A percentile compares a stretch with the other conserved stretches of the same genome.
phyloP scores from a whole-genome alignment of 2,888 invertebrate genomes.

The Heliconius aoede region DNA sequence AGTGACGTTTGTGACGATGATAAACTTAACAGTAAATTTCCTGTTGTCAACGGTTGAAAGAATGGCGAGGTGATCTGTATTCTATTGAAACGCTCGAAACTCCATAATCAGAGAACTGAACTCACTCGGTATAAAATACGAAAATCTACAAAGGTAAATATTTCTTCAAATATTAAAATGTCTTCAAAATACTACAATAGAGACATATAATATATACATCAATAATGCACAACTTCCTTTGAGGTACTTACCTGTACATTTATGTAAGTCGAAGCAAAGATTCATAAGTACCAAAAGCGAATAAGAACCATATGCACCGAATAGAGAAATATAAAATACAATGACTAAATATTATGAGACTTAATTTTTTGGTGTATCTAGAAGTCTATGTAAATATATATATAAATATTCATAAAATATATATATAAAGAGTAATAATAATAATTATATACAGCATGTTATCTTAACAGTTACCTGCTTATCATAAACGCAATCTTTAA shows the following conservation, averaged over 20 bases:
- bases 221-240: not conserved
- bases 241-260: not conserved
- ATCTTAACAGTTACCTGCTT: not conserved
- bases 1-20: conserved; percentile 33
- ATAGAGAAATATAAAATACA: not conserved
- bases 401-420: too few species aligned
- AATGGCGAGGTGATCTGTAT: not conserved
- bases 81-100: not conserved
- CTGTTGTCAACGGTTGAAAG: conserved; percentile 23
- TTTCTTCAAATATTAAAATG: not conserved
- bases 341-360: not conserved
- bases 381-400: not conserved
- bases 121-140: not conserved
- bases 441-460: not conserved
- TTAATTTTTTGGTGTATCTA: not conserved
- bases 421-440: not conserved
- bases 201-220: not conserved
- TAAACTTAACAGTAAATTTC: conserved; percentile 31
- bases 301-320: not conserved
- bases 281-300: not conserved
- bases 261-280: not conserved
- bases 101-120: not conserved
- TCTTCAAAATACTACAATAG: not conserved
- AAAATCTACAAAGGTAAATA: not conserved
- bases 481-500: not conserved